Conservation (phyloP, 1,140 invertebrate genomes). For the Leptestheria dahalacensis region DNA sequence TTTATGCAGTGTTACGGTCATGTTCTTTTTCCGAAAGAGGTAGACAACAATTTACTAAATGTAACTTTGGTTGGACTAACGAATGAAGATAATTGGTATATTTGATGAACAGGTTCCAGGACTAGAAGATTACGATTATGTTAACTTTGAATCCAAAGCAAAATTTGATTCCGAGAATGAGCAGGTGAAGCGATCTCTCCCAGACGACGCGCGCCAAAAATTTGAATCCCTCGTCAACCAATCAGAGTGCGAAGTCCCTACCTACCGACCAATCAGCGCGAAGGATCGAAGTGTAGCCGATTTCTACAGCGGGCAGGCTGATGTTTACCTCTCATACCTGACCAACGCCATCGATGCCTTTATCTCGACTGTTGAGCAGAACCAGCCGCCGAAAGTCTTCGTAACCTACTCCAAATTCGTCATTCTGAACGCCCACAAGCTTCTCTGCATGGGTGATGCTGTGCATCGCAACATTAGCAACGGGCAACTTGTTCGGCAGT, state of each 20-base stretch:
- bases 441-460: slow-evolving; percentile 85
- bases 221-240: slow-evolving; percentile 60
- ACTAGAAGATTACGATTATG: slow-evolving; percentile 84
- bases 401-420: slow-evolving; percentile 87
- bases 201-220: slow-evolving; percentile 46
- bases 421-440: slow-evolving; percentile 75
- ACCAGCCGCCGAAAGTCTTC: slow-evolving; percentile 83
- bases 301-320: slow-evolving; percentile 71
- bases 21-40: slow-evolving; percentile 45
- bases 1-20: slow-evolving; percentile 81
- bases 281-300: slow-evolving; percentile 67
- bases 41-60: slow-evolving; percentile 10
- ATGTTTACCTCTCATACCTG: slow-evolving; percentile 64
- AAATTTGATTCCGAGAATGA: slow-evolving; percentile 50
- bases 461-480: slow-evolving; percentile 57
- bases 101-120: no score
- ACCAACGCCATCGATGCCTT: slow-evolving; percentile 83
- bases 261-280: slow-evolving; percentile 19
- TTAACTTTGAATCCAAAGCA: slow-evolving; percentile 68
- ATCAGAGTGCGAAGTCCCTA: slow-evolving; percentile 18
- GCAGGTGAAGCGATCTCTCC: slow-evolving; percentile 50
- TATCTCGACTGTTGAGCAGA: slow-evolving; percentile 73
- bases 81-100: no score
- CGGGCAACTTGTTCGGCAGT: slow-evolving; percentile 54
- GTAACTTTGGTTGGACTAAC: no score